Evolutionary conservation across 2,888 invertebrate species (phyloP), one percentile per base, ranked within the genome.

Genomic region (Slavum lentiscoides): DNA sequence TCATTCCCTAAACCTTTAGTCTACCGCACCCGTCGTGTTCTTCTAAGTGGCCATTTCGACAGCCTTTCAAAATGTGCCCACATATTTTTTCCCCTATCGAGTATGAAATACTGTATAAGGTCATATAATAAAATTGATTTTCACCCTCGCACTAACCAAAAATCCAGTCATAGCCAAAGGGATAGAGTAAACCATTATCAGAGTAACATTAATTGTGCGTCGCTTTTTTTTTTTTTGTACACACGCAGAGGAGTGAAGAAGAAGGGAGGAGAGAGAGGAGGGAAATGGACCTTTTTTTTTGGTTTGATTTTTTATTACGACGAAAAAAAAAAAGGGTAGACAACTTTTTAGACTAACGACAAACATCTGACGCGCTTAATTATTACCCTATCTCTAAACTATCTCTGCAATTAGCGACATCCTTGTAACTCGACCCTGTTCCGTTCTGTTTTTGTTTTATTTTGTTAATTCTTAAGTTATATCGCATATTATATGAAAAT

Each of bases 41-140:
- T 43, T 62, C 72, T 80, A 64, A 80, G 80, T 80, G 80, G 80
- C 66, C 64, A 72, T 72, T 77, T 80, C 64, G 72, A 80, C 80
- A 72, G 58, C 72, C 58, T 80, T 80, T 80, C 64, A 72, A 72
- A 80, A 66, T 72, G 80, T 55, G 23, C 70, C 55, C 72, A 80
- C 72, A 72, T 70, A 72, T 39, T 62, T 70, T 55, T 70, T 62
- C 62, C 80, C 70, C 70, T 58, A 66, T 72, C 72, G 23, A 61
- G 64, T 72, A 72, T 62, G 72, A 80, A 80, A 80, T 58, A 72
- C 80, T 80, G 58, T 66, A 64, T 39, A 72, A 80, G 70, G 80
- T 80, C 70, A 72, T 72, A 72, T 72, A 72, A 80, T 43, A 58
- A 80, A 80, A 80, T 72, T 80, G 80, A 80, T 80, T 80, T 80